Evolutionary conservation across 2,888 invertebrate species (phyloP).

Genomic region (Chelonus formosanus): DNA sequence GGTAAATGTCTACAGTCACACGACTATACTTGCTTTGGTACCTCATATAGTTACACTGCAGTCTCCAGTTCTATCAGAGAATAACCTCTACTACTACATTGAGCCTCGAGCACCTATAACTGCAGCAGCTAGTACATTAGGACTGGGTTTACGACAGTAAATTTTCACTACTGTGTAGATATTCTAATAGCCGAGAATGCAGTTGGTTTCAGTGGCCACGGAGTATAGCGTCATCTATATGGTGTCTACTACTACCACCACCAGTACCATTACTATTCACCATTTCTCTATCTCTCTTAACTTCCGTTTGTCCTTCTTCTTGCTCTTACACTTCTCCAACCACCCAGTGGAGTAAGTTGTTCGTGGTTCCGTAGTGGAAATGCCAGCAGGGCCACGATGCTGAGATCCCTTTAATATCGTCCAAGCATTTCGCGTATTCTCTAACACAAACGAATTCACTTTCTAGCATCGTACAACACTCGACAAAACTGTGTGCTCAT

Average conservation of each 20-base stretch:
- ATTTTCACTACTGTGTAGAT: slow-evolving; percentile 63
- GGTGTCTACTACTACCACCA: neutral
- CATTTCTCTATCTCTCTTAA: slow-evolving; percentile 7
- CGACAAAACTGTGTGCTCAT: neutral
- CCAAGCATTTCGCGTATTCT: slow-evolving; percentile 39
- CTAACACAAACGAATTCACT: slow-evolving; percentile 7
- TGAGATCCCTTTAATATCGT: slow-evolving; percentile 55
- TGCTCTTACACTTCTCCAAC: slow-evolving; percentile 25
- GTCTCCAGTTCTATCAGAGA: slow-evolving; percentile 11
- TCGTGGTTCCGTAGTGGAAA: slow-evolving; percentile 57
- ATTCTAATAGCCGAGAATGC: slow-evolving; percentile 64
- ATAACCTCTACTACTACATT: slow-evolving; percentile 16
- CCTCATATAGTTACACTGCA: slow-evolving; percentile 19
- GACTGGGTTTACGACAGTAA: slow-evolving; percentile 64
- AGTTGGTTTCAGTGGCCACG: slow-evolving; percentile 62
- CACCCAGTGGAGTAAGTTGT: slow-evolving; percentile 54
- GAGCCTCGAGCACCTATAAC: slow-evolving; percentile 57
- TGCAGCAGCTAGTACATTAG: slow-evolving; percentile 60
- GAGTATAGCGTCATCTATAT: slow-evolving; percentile 29
- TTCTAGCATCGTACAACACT: slow-evolving; percentile 10
- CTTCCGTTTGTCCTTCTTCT: slow-evolving; percentile 25
- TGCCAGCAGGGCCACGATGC: slow-evolving; percentile 39
- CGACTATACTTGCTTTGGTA: slow-evolving; percentile 30
- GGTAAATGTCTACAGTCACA: slow-evolving; percentile 32
- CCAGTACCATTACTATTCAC: neutral